Base-by-base conservation (phyloP, 2,797 vertebrate genomes). In the Semaprochilodus insignis region DNA sequence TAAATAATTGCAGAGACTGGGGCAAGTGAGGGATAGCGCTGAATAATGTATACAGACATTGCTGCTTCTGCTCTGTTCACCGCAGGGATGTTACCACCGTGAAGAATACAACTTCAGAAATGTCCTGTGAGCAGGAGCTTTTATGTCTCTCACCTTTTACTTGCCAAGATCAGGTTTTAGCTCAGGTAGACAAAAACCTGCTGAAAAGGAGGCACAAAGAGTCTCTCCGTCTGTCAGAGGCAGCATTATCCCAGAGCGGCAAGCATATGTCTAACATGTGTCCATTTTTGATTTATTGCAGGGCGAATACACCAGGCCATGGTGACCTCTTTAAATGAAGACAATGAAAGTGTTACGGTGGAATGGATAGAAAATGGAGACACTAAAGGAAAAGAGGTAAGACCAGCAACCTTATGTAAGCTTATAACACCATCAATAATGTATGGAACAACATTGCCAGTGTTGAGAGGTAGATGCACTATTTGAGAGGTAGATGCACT, bases 311-410 rank as follows among this genome's bases (percentile, higher is more conserved):
- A 99, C 87, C 96, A 99, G 92, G 97, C 98, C 78, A 99, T 99
- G 98, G 98, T 99, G 87, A 99, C 98, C 36, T 99, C 97, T 14
- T 91, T 99, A 88, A 98, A 98, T 88, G 97, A 99, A 89, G 97
- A 99, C 89, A 98, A 97, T 63, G 97, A 99, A 93, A 99, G 98
- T 0, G 97, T 98, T 88, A 99, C 98, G 13, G 98, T 99, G 89
- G 98, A 99, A 84, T 99, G 98, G 98, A 99, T 99, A 91, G 98
- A 99, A 95, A 99, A 98, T 92, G 97, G 97, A 85, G 98, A 99
- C 93, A 99, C 98, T 84, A 99, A 99, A 95, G 98, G 98, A 89
- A 99, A 99, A 95, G 98, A 99, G 96, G 98, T 98, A 95, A 90
- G 84, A 25, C n/a, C 69, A 5, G 86, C 81, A 72, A 75, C 81